Percentiles rank a stretch among this genome's conserved stretches.
Evolutionary conservation across 2,113 vertebrate genomes (phyloP).

Genomic region (Daphoenositta chrysoptera): DNA sequence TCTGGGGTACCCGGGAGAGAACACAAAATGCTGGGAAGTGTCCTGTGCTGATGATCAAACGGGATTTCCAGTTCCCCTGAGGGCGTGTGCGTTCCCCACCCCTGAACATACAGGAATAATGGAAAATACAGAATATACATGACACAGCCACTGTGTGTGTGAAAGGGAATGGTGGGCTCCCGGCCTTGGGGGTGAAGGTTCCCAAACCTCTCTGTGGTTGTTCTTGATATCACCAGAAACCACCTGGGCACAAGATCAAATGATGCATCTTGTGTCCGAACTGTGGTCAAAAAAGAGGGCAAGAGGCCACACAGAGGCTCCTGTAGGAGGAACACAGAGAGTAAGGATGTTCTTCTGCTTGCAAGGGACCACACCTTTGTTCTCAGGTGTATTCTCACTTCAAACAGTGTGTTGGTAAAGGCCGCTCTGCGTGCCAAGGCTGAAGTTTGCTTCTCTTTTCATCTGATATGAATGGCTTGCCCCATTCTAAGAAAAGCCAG

Average conservation of each 20-base stretch:
- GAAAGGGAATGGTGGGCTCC: rapidly evolving
- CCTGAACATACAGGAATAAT: background rate
- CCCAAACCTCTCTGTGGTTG: background rate
- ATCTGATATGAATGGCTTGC: background rate
- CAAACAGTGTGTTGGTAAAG: background rate
- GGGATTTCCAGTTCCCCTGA: background rate
- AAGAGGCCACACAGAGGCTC: background rate
- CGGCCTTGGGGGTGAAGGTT: background rate
- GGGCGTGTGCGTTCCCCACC: rapidly evolving
- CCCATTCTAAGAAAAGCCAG: background rate
- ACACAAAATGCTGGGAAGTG: background rate
- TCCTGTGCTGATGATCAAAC: rapidly evolving
- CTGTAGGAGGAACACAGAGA: background rate
- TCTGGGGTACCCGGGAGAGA: background rate
- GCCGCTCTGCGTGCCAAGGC: background rate
- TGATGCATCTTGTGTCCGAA: background rate
- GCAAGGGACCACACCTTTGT: background rate
- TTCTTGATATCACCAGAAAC: background rate
- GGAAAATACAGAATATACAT: background rate
- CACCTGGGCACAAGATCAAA: background rate
- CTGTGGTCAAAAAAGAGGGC: background rate
- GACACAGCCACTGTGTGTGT: rapidly evolving
- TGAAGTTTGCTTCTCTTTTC: background rate
- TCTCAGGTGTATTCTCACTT: background rate
- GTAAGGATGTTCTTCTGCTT: background rate